phyloP scores from a whole-genome alignment of 2,797 vertebrate species.

The Lithobates pipiens region DNA sequence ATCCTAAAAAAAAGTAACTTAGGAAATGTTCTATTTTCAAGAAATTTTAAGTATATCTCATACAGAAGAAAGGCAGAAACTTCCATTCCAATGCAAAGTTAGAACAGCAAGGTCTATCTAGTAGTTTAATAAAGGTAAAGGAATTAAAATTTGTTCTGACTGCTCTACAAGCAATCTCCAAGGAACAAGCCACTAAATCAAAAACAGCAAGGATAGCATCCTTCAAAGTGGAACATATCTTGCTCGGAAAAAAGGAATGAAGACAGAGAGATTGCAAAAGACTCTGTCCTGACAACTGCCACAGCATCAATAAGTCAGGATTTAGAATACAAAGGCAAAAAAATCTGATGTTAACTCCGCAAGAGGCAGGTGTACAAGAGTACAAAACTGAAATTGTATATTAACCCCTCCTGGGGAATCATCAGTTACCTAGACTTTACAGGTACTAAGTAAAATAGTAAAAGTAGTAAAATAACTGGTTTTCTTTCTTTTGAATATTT shows the following conservation, averaged over 20 bases:
- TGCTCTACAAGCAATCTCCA: constrained; percentile 35
- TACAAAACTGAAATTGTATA: background rate
- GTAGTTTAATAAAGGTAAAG: constrained; percentile 36
- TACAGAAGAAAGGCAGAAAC: background rate
- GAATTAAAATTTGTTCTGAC: constrained; percentile 31
- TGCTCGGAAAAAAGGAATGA: constrained; percentile 34
- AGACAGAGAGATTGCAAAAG: constrained; percentile 36
- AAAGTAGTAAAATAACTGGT: no score
- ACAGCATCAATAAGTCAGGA: constrained; percentile 24
- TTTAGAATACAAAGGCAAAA: constrained; percentile 1
- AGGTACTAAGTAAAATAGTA: no score
- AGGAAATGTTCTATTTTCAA: background rate
- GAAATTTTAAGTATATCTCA: background rate
- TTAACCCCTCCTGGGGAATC: background rate
- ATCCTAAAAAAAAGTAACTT: background rate
- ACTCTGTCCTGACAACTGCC: constrained; percentile 21
- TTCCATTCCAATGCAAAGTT: background rate
- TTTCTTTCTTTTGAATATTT: no score
- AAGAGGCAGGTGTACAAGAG: background rate
- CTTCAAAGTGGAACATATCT: constrained; percentile 40
- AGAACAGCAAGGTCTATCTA: constrained; percentile 22
- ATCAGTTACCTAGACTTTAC: background rate
- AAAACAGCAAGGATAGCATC: constrained; percentile 24
- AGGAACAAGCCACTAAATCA: constrained; percentile 30
- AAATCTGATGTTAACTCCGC: constrained; percentile 12